These are phyloP conservation scores for Chalcis sispes DNA, from an alignment of 2,888 invertebrate genomes.

Conservation along the genomic window DNA sequence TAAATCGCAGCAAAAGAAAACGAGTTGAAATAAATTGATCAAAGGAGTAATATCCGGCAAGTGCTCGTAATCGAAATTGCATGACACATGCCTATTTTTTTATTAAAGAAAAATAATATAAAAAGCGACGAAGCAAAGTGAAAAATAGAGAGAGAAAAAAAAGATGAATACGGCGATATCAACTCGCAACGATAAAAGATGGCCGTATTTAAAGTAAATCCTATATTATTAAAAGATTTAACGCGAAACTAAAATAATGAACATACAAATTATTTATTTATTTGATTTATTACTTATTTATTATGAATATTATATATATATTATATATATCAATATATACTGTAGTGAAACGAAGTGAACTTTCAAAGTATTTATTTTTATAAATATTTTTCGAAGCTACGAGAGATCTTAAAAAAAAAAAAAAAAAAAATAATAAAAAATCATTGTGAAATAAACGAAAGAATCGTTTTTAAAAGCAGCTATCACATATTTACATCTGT, in stretches of 20 bases:
- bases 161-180: constrained; percentile 60
- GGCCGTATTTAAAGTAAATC: constrained; percentile 51
- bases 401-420: constrained; percentile 56
- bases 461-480: constrained; percentile 43
- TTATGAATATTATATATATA: constrained; percentile 67
- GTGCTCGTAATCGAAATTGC: constrained; percentile 51
- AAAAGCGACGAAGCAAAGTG: constrained; percentile 32
- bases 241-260: constrained; percentile 68
- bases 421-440: too few relatives aligned
- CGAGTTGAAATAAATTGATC: constrained; percentile 6
- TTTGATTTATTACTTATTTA: constrained; percentile 76
- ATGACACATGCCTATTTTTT: constrained; percentile 62
- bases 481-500: constrained; percentile 28
- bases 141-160: constrained; percentile 40
- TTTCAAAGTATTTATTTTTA: constrained; percentile 76
- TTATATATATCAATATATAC: constrained; percentile 64
- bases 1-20: constrained; percentile 26
- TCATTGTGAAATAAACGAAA: constrained; percentile 42
- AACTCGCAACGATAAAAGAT: constrained; percentile 60
- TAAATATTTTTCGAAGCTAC: constrained; percentile 71
- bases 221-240: constrained; percentile 52
- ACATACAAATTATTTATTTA: constrained; percentile 75
- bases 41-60: constrained; percentile 31
- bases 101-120: constrained; percentile 51
- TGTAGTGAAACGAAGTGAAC: constrained; percentile 67